Base-by-base conservation (phyloP, 2,888 invertebrate genomes). In the Marronus borbonicus region DNA sequence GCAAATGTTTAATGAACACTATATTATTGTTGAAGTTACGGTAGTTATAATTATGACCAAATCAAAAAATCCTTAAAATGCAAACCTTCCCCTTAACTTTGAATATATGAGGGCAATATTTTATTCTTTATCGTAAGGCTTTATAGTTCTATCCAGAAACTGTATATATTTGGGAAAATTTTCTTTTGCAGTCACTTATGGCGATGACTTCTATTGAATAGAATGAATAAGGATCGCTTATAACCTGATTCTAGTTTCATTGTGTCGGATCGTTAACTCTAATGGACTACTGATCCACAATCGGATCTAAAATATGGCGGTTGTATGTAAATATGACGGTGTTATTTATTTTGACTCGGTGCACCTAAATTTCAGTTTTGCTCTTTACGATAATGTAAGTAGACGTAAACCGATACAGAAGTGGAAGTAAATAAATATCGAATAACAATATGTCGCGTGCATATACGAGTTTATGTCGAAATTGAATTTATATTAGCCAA, bases 191-290 rank as follows among this genome's bases (percentile, higher is more conserved):
- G 55, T 36, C 12, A 44, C 69, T 50, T 50, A 31, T 24, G 14
- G 28, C 28, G 50, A 50, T 50, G 69, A 50, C 39, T 81, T 81
- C 80, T 81, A 72, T 77, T 76, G 81, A 81, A 82, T 82, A 81
- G 80, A 83, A 81, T 81, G 77, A 80, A 82, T 83, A 81, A 79
- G 79, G 80, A 81, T 78, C 81, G 80, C 81, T 82, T 82, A 78
- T 79, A 81, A 77, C 70, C 44, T 49, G 62, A 75, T 75, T 44
- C 75, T 75, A 75, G 66, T 75, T 75, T 78, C 74, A 78, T 78
- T 75, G 50, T 74, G 24, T 65, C 69, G 55, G 74, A 78, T 78
- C 78, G 68, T 74, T 74, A 74, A 74, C 74, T 78, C 74, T 75
- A 78, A 78, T 78, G 78, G 75, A 75, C 69, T 75, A 74, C 68